A percentile compares a stretch with the other conserved stretches of the same genome.
Evolutionary conservation across 2,113 vertebrate genomes (phyloP).

Genomic region (Phoenicopterus ruber): DNA sequence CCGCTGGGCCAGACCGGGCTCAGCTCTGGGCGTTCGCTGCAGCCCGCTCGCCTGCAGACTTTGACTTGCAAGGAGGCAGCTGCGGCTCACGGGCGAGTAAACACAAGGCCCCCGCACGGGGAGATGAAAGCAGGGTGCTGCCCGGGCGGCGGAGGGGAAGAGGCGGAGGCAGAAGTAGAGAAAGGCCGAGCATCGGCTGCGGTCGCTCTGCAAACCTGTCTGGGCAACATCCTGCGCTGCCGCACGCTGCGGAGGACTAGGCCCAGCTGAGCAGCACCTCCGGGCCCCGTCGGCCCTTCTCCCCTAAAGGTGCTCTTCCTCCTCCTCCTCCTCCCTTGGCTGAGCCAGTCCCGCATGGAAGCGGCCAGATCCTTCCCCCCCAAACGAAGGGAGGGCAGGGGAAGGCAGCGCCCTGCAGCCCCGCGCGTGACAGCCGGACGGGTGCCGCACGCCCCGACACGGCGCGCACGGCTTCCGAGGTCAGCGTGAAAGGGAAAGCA

Average conservation of each 20-base stretch:
- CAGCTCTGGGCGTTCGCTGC: fast-evolving
- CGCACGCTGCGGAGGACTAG: fast-evolving
- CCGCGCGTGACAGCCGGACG: fast-evolving
- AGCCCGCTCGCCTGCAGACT: not conserved
- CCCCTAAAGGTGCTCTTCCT: not conserved
- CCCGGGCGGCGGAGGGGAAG: not conserved
- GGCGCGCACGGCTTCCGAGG: fast-evolving
- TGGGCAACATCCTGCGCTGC: not conserved
- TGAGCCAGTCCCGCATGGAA: fast-evolving
- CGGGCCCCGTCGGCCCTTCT: not conserved
- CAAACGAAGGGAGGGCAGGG: not conserved
- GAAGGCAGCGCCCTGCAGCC: not conserved
- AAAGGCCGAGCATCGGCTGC: not conserved
- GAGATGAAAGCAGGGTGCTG: not conserved
- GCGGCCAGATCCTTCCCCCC: fast-evolving
- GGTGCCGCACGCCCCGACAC: not conserved
- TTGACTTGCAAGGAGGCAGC: not conserved
- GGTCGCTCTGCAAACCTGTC: not conserved
- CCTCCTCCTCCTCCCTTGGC: not conserved
- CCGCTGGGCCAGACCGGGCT: not conserved
- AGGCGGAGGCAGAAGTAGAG: not conserved
- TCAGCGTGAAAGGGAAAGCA: not conserved
- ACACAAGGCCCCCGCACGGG: not conserved
- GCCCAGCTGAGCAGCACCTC: not conserved
- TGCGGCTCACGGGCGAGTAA: not conserved